Percentiles rank a stretch among this genome's conserved stretches.
Conservation (phyloP, 2,113 vertebrate genomes). For the Myrmecobius fasciatus region DNA sequence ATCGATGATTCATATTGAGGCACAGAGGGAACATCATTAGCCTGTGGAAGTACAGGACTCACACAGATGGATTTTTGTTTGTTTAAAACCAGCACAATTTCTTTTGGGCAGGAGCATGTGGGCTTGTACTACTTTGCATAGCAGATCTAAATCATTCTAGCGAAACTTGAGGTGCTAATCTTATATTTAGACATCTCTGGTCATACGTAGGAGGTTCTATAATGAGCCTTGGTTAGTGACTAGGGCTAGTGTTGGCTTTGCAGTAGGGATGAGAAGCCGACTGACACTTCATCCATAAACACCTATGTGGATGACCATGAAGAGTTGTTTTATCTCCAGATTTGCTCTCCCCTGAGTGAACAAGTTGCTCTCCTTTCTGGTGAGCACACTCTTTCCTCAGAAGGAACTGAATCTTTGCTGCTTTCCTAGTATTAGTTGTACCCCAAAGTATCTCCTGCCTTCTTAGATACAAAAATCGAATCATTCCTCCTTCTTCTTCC, state of each 20-base stretch:
- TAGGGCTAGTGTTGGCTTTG: neutral
- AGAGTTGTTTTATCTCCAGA: neutral
- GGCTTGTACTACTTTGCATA: neutral
- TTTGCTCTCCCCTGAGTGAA: neutral
- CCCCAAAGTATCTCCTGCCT: neutral
- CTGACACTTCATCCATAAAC: neutral
- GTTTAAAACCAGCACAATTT: neutral
- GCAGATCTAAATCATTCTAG: neutral
- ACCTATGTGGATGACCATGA: neutral
- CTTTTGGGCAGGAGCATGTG: neutral
- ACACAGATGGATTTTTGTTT: conserved; percentile 28
- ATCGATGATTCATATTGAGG: conserved; percentile 45
- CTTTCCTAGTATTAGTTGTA: neutral
- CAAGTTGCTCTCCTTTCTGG: neutral
- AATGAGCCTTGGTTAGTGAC: neutral
- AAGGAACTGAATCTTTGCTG: neutral
- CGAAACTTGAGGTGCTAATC: neutral
- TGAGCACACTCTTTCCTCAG: neutral
- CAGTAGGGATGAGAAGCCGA: neutral
- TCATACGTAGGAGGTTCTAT: neutral
- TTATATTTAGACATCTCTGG: neutral
- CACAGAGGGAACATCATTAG: conserved; percentile 50
- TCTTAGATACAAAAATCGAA: neutral
- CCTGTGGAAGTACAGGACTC: conserved; percentile 39
- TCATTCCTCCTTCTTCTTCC: neutral